Conservation (phyloP, 2,113 vertebrate genomes). For the Propithecus coquereli region DNA sequence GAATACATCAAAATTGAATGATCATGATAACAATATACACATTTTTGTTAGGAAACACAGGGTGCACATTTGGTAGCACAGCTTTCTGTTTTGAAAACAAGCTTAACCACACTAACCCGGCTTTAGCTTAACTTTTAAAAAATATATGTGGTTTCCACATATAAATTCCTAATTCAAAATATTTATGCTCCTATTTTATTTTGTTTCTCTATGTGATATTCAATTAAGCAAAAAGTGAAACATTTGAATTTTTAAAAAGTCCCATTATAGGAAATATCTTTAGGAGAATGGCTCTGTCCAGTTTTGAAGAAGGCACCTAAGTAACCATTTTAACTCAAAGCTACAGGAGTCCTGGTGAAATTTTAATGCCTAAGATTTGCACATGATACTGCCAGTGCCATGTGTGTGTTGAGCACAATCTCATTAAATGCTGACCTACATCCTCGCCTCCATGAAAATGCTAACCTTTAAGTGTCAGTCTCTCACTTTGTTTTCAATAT, state of each 20-base stretch:
- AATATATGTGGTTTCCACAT: background rate
- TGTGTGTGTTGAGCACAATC: background rate
- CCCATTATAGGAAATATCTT: background rate
- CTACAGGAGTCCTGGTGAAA: background rate
- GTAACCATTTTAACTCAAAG: background rate
- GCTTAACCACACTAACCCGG: conserved; percentile 1
- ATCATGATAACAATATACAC: background rate
- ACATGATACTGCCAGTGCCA: background rate
- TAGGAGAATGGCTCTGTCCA: background rate
- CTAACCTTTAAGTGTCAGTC: background rate
- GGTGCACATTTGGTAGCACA: background rate
- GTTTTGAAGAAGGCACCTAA: conserved; percentile 7
- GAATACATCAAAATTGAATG: background rate
- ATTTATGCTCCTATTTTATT: background rate
- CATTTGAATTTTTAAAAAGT: background rate
- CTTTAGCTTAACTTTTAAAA: background rate
- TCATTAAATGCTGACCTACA: background rate
- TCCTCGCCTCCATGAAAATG: background rate
- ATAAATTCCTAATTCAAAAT: conserved; percentile 12
- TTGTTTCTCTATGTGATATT: background rate
- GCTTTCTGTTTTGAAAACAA: conserved; percentile 17
- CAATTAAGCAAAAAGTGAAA: conserved; percentile 7
- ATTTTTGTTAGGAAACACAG: background rate
- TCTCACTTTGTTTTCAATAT: conserved; percentile 16
- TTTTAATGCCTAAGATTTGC: background rate